phyloP scores from a whole-genome alignment of 2,113 vertebrate species.

The Psammodynastes pulverulentus region DNA sequence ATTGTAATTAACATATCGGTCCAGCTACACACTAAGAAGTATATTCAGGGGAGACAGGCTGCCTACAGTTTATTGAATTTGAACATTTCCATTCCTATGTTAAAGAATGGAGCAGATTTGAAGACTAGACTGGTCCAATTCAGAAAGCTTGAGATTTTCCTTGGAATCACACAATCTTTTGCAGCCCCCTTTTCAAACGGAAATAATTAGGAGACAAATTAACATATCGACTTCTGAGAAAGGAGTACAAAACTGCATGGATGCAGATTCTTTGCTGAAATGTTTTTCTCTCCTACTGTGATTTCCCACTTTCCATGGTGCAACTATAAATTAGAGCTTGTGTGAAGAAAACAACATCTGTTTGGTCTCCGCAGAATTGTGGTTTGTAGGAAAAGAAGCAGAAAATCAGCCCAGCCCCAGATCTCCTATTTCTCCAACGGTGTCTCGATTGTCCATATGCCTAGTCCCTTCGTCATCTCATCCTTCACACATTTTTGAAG shows the following conservation, averaged over 20 bases:
- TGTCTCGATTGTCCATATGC: neutral
- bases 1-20: neutral
- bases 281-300: neutral
- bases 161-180: neutral
- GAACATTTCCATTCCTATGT: neutral
- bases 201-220: neutral
- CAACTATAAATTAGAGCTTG: constrained; percentile 17
- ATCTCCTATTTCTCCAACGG: neutral
- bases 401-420: rapidly evolving
- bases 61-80: neutral
- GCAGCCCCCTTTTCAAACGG: neutral
- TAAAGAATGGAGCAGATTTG: neutral
- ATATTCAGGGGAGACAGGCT: neutral
- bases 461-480: neutral
- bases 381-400: neutral
- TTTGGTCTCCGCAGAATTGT: neutral
- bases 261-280: neutral
- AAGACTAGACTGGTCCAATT: neutral
- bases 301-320: neutral
- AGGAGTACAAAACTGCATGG: neutral
- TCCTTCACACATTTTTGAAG: rapidly evolving
- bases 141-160: neutral
- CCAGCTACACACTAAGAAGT: neutral
- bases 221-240: rapidly evolving
- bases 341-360: constrained; percentile 57